Evolutionary conservation across 2,113 vertebrate species (phyloP), one percentile per base, ranked within the genome.

Genomic region (Recurvirostra avosetta): DNA sequence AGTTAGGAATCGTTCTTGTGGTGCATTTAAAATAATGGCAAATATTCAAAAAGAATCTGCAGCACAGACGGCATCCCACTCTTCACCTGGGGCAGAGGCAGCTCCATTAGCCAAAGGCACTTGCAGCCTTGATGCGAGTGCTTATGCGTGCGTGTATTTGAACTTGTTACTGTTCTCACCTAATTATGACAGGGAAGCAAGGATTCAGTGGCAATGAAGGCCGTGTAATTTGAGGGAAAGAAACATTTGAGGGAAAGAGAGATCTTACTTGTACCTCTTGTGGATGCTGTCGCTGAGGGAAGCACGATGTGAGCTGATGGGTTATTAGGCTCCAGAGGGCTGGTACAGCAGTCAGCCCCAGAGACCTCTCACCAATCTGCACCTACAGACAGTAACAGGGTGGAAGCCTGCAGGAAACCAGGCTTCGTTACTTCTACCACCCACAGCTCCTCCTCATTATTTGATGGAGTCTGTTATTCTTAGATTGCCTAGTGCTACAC

Each of bases 1-100:
- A 73, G 84, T 14, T 11, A 59, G 20, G 55, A 80, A 17, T 38
- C 0, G 0, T 32, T 80, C 59, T 50, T 52, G 30, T 0, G 1
- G 29, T 38, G 3, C 26, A 2, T 22, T 58, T n/a, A 22, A 56
- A 81, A 78, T 27, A 43, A 72, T 1, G 5, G 20, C 79, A 59
- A 59, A 52, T 29, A 40, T 14, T 65, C 16, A 23, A 32, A 36
- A 40, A 40, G 6, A 3, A 21, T 29, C 25, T 25, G 7, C 15
- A 36, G 43, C 55, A 76, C 19, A 45, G 83, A 7, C 0, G 1
- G 0, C 14, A 18, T 26, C 49, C 25, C 6, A 1, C 45, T 32
- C 29, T 26, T 52, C 0, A 1, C n/a, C 2, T 18, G 8, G 12
- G 55, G 40, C 86, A 90, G 61, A 25, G 15, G 47, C 74, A 76